Evolutionary conservation across 1,140 invertebrate genomes (phyloP), one percentile per base, ranked within the genome.

Genomic region (Paralvinella palmiformis): DNA sequence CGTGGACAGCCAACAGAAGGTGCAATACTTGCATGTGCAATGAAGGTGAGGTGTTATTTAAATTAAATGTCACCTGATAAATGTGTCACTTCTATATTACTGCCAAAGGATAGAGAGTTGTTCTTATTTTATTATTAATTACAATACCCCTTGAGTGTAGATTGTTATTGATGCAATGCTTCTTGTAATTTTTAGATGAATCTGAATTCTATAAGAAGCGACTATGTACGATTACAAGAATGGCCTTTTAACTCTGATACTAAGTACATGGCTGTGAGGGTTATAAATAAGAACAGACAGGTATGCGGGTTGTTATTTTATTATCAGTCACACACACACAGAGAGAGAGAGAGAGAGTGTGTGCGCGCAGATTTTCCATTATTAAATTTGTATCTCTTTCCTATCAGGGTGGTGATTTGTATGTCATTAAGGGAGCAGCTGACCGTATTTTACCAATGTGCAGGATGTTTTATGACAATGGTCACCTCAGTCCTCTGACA

Each of bases 201-300:
- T 31, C 87, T 97, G 84, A 89, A 90, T 70, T 88, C 90, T 53
- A 80, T 91, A 0, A 80, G 86, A 29, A 88, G 94, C 24, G 86
- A 90, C 64, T 98, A 91, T 79, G 83, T 89, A 3, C 83, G 94
- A 57, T 79, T 97, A 3, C 88, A 98, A 77, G 96, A 99, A 81
- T 92, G 92, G 83, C 96, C 97, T 0, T 99, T 99, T 77, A 91
- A 86, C 70, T 97, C 94, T 0, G 96, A 99, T 72, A 92, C 92
- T 64, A 99, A 99, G 83, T 93, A 94, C 85, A 99, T 99, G 97
- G 90, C 91, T n/a, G 94, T 99, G 13, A 93, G 91, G 81, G 94
- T 91, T 76, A 85, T 87, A 41, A 86, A 88, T 0, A 91, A 90
- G 79, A 91, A 90, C 77, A 84, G 83, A 44, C 84, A 88, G 69